Percentiles rank a stretch among this genome's conserved stretches.
Conservation (phyloP, 2,797 vertebrate species). For the Ataeniobius toweri region DNA sequence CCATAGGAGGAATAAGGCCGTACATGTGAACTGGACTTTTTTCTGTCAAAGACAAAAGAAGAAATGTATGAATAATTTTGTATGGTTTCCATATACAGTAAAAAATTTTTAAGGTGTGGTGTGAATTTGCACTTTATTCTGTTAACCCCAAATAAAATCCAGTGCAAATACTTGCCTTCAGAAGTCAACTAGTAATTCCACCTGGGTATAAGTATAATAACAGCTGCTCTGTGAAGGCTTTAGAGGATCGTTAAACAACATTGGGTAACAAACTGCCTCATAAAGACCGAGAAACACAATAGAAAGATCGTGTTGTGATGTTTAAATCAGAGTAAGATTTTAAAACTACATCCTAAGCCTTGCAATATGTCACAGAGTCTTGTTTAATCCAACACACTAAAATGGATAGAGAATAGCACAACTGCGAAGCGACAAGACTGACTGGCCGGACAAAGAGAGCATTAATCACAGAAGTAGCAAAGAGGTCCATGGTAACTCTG, state of each 20-base stretch:
- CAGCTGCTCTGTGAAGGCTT: not conserved
- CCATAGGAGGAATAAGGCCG: slow-evolving; percentile 91
- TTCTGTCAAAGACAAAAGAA: slow-evolving; percentile 74
- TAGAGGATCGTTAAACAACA: not conserved
- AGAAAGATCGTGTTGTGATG: not conserved
- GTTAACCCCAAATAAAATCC: not conserved
- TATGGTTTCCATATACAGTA: too few relatives aligned
- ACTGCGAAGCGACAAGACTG: not conserved
- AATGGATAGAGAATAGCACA: too few relatives aligned
- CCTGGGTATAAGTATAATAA: not conserved
- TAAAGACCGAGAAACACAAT: not conserved
- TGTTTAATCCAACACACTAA: too few relatives aligned
- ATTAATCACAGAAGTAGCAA: not conserved
- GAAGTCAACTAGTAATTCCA: not conserved
- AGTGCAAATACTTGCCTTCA: not conserved
- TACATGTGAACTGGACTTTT: slow-evolving; percentile 93
- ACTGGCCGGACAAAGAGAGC: not conserved
- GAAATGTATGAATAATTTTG: not conserved
- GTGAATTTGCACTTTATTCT: not conserved
- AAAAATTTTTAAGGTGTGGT: not conserved
- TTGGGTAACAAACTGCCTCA: not conserved
- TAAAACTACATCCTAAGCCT: not conserved
- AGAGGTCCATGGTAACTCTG: not conserved
- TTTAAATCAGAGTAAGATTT: not conserved
- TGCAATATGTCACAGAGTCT: not conserved